phyloP scores from a whole-genome alignment of 2,888 invertebrate species.

The Drosophila colorata region DNA sequence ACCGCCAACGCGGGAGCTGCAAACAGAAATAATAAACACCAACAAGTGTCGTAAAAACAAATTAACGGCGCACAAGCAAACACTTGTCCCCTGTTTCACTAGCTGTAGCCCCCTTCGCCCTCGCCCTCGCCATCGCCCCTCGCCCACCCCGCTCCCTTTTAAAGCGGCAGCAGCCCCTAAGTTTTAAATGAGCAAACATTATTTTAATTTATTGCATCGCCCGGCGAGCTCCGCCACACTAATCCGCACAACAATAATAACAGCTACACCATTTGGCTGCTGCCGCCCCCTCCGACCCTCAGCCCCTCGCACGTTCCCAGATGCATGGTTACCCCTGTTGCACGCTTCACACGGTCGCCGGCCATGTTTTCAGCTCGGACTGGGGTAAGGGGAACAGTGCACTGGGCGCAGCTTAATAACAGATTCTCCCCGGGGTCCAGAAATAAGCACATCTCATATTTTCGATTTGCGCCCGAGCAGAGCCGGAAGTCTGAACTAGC shows the following conservation, averaged over 20 bases:
- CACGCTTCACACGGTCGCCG: conserved; percentile 29
- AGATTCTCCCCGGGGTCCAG: conserved; percentile 36
- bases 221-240: conserved; percentile 38
- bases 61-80: conserved; percentile 71
- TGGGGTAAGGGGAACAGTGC: neutral
- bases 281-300: neutral
- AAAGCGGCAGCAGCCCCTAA: conserved; percentile 43
- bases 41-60: conserved; percentile 73
- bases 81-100: conserved; percentile 56
- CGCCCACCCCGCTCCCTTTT: neutral
- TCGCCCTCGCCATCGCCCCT: neutral
- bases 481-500: neutral
- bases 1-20: conserved; percentile 65
- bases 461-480: conserved; percentile 34
- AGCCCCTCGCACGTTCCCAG: neutral
- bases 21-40: conserved; percentile 71
- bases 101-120: neutral
- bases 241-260: conserved; percentile 47
- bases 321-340: conserved; percentile 30
- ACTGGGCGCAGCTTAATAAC: conserved; percentile 33
- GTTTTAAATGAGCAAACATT: conserved; percentile 71
- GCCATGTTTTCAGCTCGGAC: conserved; percentile 11
- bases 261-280: conserved; percentile 35
- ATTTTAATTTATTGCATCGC: conserved; percentile 71
- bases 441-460: conserved; percentile 46